A percentile compares a stretch with the other conserved stretches of the same genome.
Conservation (phyloP, 2,113 vertebrate genomes). For the Lepisosteus osseus region DNA sequence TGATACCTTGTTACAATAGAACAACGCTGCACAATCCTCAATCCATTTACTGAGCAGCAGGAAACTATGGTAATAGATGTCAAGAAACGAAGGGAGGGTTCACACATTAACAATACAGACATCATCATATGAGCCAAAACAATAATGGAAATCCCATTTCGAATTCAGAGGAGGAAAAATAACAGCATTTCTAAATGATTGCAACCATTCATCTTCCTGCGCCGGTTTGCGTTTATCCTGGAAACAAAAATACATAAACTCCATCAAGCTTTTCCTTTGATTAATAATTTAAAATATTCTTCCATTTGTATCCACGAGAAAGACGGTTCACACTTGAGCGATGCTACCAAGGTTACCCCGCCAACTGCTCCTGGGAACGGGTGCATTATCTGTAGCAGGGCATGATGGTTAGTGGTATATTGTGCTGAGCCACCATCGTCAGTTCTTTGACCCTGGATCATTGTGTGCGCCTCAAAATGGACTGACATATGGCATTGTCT, state of each 20-base stretch:
- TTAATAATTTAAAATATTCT: conserved; percentile 46
- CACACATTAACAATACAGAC: background rate
- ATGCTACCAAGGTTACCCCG: conserved; percentile 78
- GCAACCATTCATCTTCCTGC: too few relatives aligned
- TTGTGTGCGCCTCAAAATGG: conserved; percentile 61
- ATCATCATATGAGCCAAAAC: background rate
- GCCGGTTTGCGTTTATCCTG: too few relatives aligned
- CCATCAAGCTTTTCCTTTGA: conserved; percentile 39
- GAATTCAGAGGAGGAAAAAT: background rate
- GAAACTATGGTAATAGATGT: background rate
- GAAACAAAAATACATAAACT: conserved; percentile 15
- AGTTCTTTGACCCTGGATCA: conserved; percentile 68
- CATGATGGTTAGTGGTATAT: conserved; percentile 76
- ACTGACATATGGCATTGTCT: conserved; percentile 74
- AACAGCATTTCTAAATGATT: background rate
- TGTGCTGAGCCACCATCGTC: conserved; percentile 75
- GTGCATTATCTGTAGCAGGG: conserved; percentile 74
- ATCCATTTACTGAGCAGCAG: conserved; percentile 2
- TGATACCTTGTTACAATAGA: background rate
- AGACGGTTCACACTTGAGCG: conserved; percentile 68
- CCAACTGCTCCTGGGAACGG: conserved; percentile 66
- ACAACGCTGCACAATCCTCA: background rate
- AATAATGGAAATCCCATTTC: background rate
- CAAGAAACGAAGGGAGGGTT: background rate
- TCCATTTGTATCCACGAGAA: conserved; percentile 48